Base-by-base conservation (phyloP, 2,888 invertebrate genomes). In the Anoncus sp. region DNA sequence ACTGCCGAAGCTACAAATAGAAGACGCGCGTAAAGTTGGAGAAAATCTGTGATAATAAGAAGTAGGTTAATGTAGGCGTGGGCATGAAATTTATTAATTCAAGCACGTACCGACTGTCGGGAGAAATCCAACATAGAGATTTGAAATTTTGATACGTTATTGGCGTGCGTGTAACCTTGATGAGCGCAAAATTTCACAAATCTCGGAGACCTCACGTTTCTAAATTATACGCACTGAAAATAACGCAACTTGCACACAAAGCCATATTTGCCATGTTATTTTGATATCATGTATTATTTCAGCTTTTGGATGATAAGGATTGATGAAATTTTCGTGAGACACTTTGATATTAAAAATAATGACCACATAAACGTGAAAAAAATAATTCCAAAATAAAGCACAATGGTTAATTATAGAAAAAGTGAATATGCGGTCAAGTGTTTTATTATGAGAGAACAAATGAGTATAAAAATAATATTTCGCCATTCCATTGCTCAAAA, bases 41-140 rank as follows among this genome's bases (percentile, higher is more conserved):
- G 40, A 40, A 40, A 40, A 40, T 40, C 40, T 40, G 40, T 40
- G 40, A 40, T 40, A 12, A 40, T 40, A 40, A 40, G 40, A 40
- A 40, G 40, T 40, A 40, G 40, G 40, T 40, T 40, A 40, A 40
- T 40, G 40, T 40, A 14, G 3, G 40, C 40, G 40, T 40, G 40
- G 40, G 40, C 40, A 40, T 14, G 40, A 40, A 40, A n/a, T 40
- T 40, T 40, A 40, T 40, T 40, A 40, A 40, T 3, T 40, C 40
- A 40, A n/a, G 40, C n/a, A 40, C 3, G n/a, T 40, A 40, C 40
- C n/a, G 40, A 40, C 14, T 40, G 12, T 40, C 40, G 7, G 3
- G 12, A n/a, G 40, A 40, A 10, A 40, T 40, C 40, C 5, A 40
- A 14, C 40, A 3, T n/a, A 10, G 7, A 14, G 40, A 40, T 40